These are phyloP conservation scores for Drosophila sproati DNA, from an alignment of 1,140 invertebrate genomes.

Conservation along the genomic window DNA sequence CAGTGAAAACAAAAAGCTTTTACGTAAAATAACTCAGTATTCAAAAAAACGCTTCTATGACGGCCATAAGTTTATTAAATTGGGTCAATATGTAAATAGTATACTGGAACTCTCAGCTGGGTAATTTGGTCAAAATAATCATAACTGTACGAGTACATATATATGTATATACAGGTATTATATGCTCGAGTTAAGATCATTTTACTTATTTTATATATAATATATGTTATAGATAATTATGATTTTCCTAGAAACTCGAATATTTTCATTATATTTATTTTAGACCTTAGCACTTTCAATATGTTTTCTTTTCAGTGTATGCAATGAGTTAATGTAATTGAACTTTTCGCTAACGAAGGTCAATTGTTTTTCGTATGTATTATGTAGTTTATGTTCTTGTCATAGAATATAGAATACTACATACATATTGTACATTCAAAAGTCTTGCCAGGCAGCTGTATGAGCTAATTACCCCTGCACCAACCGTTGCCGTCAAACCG, in stretches of 20 bases:
- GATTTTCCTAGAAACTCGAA: not conserved
- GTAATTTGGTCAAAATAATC: no score
- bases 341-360: slow-evolving; percentile 75
- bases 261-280: no score
- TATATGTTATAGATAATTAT: not conserved
- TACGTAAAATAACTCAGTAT: slow-evolving; percentile 1
- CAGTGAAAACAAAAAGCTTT: slow-evolving; percentile 1
- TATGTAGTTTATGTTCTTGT: slow-evolving; percentile 52
- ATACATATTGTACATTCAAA: not conserved
- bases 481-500: slow-evolving; percentile 29
- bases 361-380: slow-evolving; percentile 60
- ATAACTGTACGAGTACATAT: no score
- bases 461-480: not conserved
- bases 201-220: not conserved
- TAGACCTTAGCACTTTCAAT: no score
- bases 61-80: not conserved
- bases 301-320: slow-evolving; percentile 18
- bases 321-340: slow-evolving; percentile 60
- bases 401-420: slow-evolving; percentile 51
- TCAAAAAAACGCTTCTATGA: not conserved
- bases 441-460: slow-evolving; percentile 43
- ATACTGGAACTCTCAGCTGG: not conserved
- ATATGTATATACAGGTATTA: no score
- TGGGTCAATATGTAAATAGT: not conserved
- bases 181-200: not conserved